phyloP scores from a whole-genome alignment of 2,797 vertebrate genomes.

The Orientallactaga sibirica region DNA sequence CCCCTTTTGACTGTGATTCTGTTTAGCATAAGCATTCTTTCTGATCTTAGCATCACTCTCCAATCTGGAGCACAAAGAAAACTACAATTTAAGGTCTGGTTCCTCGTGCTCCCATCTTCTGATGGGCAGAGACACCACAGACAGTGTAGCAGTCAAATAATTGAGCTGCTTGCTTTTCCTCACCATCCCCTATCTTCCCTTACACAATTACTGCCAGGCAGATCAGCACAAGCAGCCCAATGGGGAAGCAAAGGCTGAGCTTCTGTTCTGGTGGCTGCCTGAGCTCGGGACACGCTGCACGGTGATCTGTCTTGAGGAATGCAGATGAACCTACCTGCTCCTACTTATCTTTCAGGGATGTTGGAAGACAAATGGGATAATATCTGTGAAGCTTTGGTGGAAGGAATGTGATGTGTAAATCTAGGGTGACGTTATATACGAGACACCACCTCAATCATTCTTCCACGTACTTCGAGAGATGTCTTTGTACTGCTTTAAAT shows the following conservation, averaged over 20 bases:
- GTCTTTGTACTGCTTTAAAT: not conserved
- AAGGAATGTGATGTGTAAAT: constrained; percentile 59
- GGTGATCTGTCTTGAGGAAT: not conserved
- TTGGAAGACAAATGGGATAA: constrained; percentile 66
- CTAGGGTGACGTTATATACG: not conserved
- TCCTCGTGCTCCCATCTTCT: not conserved
- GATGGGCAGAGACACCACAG: not conserved
- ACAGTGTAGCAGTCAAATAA: not conserved
- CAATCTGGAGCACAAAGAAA: not conserved
- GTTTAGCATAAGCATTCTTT: not conserved
- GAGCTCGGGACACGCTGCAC: not conserved
- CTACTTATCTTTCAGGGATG: constrained; percentile 42
- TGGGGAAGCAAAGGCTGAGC: not conserved
- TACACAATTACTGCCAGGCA: not conserved
- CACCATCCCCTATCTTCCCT: accelerated
- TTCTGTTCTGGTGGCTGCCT: not conserved
- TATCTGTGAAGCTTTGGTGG: constrained; percentile 52
- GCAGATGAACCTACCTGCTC: constrained; percentile 25
- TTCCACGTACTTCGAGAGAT: not conserved
- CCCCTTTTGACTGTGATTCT: not conserved
- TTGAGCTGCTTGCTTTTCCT: not conserved
- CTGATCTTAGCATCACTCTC: not conserved
- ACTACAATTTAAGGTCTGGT: not conserved
- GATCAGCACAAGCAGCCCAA: not conserved
- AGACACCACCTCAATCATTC: constrained; percentile 54